phyloP scores from a whole-genome alignment of 1,140 invertebrate species.

The Bombus consobrinus region DNA sequence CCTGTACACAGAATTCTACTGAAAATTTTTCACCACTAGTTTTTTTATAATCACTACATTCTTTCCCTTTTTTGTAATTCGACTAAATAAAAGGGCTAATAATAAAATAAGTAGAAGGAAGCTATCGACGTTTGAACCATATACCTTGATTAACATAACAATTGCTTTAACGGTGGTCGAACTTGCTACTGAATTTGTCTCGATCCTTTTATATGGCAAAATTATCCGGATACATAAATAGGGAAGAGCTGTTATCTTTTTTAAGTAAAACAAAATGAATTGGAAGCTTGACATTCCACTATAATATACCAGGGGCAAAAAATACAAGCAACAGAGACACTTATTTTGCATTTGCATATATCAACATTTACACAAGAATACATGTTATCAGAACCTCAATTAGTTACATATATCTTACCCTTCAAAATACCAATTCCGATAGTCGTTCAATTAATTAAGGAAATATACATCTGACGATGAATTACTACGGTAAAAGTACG shows the following conservation, averaged over 20 bases:
- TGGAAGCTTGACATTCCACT: too few relatives aligned
- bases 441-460: constrained; percentile 4
- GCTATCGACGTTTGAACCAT: too few relatives aligned
- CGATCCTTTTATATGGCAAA: not conserved
- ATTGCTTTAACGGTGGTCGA: too few relatives aligned
- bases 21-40: too few relatives aligned
- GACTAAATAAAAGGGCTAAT: too few relatives aligned
- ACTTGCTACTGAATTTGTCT: too few relatives aligned
- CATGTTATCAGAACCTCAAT: not conserved
- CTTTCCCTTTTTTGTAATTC: too few relatives aligned
- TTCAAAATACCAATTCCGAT: not conserved
- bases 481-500: not conserved
- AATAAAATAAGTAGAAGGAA: too few relatives aligned
- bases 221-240: not conserved
- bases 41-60: not conserved
- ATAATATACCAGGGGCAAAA: too few relatives aligned
- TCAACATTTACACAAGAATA: not conserved
- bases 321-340: too few relatives aligned
- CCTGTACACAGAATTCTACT: not conserved
- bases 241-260: not conserved
- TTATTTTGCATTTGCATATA: too few relatives aligned
- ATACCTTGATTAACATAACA: too few relatives aligned
- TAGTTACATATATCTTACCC: not conserved
- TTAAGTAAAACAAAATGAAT: not conserved
- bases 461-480: not conserved